Evolutionary conservation across 2,113 vertebrate genomes (phyloP).

Genomic region (Pluvianellus socialis): DNA sequence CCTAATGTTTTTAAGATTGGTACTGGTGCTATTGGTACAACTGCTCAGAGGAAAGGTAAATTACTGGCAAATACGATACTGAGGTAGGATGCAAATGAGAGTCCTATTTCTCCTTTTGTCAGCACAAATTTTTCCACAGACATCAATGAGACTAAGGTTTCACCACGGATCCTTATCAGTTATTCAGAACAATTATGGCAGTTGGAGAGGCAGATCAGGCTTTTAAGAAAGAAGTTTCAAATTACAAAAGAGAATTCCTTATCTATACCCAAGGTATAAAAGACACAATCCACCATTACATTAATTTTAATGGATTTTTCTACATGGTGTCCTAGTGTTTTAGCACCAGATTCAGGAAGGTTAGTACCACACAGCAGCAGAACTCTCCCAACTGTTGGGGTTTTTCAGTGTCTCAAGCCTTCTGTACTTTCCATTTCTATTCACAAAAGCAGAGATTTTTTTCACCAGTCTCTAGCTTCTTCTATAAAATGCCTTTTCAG

Average conservation of each 20-base stretch:
- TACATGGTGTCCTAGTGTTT: not conserved
- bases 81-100: not conserved
- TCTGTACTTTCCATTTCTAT: not conserved
- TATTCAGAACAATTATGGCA: not conserved
- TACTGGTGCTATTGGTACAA: not conserved
- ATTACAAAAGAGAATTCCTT: constrained; percentile 13
- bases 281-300: not conserved
- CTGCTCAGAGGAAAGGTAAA: not conserved
- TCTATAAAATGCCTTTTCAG: not conserved
- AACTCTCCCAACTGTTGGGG: not conserved
- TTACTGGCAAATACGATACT: not conserved
- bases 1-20: not conserved
- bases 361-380: not conserved
- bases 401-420: not conserved
- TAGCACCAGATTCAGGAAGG: not conserved
- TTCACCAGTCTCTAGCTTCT: not conserved
- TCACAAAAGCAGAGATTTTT: not conserved
- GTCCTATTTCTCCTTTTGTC: not conserved
- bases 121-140: not conserved
- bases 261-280: not conserved
- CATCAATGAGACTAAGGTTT: constrained; percentile 24
- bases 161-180: constrained; percentile 2
- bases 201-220: not conserved
- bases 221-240: constrained; percentile 23
- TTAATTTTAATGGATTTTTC: not conserved